Evolutionary conservation across 2,888 invertebrate genomes (phyloP).

Genomic region (Tachina lurida): DNA sequence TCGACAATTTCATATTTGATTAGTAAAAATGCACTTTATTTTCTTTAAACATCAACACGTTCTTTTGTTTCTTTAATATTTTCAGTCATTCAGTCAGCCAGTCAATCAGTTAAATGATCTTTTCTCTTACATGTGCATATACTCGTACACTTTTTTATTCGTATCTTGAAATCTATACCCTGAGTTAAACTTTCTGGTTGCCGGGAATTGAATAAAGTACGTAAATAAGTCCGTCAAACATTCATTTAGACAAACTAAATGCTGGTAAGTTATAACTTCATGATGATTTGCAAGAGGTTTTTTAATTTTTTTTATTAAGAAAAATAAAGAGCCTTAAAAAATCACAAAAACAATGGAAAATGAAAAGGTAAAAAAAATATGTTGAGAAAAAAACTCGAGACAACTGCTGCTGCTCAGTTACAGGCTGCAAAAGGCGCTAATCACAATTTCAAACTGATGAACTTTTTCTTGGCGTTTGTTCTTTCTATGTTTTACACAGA

Average conservation of each 20-base stretch:
- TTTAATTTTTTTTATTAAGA: constrained; percentile 12
- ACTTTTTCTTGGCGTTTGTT: constrained; percentile 47
- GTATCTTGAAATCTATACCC: constrained; percentile 28
- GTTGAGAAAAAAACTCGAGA: constrained; percentile 19
- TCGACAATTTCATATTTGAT: constrained; percentile 72
- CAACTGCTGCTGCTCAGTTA: constrained; percentile 28
- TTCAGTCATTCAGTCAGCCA: constrained; percentile 44
- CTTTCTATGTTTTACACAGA: constrained; percentile 4
- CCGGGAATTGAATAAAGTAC: constrained; percentile 37
- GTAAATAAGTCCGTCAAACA: constrained; percentile 46
- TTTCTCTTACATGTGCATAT: constrained; percentile 8
- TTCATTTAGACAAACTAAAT: constrained; percentile 55
- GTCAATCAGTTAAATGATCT: constrained; percentile 56
- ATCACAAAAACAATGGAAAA: constrained; percentile 23
- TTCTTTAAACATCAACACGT: constrained; percentile 48
- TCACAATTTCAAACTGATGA: constrained; percentile 68
- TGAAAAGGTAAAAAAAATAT: constrained; percentile 39
- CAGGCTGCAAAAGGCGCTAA: constrained; percentile 73
- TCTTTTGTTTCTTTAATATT: constrained; percentile 52
- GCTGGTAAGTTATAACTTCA: constrained; percentile 64
- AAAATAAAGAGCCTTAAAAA: constrained; percentile 7
- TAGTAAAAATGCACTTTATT: constrained; percentile 66
- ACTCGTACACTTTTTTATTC: constrained; percentile 23
- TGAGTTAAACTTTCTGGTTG: constrained; percentile 26
- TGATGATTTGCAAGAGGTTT: constrained; percentile 41